Conservation (phyloP, 2,888 invertebrate species). For the Chrysina gloriosa region DNA sequence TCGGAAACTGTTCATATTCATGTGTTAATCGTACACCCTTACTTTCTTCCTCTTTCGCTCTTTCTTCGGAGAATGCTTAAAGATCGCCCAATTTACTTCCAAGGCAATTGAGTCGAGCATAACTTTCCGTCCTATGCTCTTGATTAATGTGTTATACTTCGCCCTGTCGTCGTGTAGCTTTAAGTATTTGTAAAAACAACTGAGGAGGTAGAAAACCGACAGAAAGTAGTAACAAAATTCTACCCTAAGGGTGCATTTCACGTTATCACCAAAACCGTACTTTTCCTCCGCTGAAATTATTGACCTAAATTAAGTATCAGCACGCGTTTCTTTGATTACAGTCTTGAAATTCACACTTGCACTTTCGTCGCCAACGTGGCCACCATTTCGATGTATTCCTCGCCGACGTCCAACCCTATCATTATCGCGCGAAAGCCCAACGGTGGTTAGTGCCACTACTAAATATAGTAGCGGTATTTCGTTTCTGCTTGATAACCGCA, state of each 20-base stretch:
- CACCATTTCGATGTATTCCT: too few species aligned
- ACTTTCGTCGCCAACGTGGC: constrained; percentile 35
- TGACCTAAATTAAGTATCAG: constrained; percentile 37
- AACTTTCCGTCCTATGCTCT: background rate
- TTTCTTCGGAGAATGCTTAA: too few species aligned
- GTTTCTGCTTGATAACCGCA: constrained; percentile 9
- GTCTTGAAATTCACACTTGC: constrained; percentile 35
- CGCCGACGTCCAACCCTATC: constrained; percentile 5
- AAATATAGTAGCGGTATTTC: constrained; percentile 30
- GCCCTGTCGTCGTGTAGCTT: background rate
- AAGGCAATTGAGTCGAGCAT: too few species aligned
- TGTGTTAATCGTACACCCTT: too few species aligned
- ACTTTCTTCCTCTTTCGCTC: too few species aligned
- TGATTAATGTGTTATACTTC: constrained; percentile 6
- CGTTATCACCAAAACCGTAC: constrained; percentile 13
- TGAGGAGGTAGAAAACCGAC: background rate
- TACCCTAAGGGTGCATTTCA: constrained; percentile 27
- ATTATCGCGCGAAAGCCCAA: constrained; percentile 33
- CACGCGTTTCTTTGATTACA: constrained; percentile 36
- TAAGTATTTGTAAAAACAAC: constrained; percentile 10
- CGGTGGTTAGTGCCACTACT: constrained; percentile 1
- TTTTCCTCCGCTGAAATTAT: background rate
- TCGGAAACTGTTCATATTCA: too few species aligned
- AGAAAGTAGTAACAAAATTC: background rate
- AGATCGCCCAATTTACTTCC: too few species aligned